A percentile compares a stretch with the other conserved stretches of the same genome.
Conservation (phyloP, 2,888 invertebrate genomes). For the Metallyticus violacea region DNA sequence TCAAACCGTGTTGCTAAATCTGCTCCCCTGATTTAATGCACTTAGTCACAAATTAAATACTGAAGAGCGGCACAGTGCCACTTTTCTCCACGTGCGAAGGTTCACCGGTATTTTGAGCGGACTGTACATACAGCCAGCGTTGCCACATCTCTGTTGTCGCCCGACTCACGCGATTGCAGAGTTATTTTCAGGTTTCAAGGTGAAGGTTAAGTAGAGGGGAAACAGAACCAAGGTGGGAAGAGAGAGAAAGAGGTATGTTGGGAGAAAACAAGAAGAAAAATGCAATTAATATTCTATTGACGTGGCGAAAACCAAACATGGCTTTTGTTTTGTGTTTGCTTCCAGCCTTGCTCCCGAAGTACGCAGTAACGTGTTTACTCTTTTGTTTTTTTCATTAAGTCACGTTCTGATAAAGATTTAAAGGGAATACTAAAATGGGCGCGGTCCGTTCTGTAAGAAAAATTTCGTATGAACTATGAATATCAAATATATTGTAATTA, state of each 20-base stretch:
- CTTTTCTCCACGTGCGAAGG: no score
- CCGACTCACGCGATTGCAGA: background rate
- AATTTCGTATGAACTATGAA: no score
- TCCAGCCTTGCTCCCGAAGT: no score
- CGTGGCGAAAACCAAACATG: background rate
- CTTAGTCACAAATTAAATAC: no score
- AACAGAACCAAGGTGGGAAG: background rate
- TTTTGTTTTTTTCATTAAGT: background rate
- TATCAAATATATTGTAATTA: no score
- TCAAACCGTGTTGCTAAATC: no score
- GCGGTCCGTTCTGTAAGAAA: background rate
- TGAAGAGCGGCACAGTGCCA: no score
- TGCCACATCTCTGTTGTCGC: background rate
- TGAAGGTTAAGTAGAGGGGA: conserved; percentile 33
- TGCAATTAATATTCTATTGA: background rate
- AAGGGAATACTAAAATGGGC: background rate
- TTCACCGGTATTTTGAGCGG: no score
- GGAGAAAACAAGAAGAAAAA: conserved; percentile 6
- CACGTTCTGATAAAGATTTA: background rate
- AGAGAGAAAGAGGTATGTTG: background rate
- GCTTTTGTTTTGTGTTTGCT: background rate
- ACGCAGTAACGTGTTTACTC: background rate
- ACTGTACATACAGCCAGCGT: background rate
- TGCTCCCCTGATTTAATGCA: no score
- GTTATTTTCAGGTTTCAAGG: conserved; percentile 29